Base-by-base conservation (phyloP, 2,888 invertebrate genomes). In the Metopia argyrocephala region DNA sequence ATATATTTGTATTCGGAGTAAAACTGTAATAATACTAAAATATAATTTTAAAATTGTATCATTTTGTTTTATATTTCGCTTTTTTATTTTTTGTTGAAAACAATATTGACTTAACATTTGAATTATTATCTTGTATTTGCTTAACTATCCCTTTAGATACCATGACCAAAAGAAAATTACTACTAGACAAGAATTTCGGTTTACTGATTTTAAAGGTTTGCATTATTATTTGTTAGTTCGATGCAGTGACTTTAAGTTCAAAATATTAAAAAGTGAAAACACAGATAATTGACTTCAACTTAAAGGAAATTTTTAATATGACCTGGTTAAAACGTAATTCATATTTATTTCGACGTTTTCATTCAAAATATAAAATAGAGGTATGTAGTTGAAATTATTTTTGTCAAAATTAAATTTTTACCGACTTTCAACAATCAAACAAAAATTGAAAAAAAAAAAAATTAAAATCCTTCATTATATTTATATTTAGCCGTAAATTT, bases 21-120 rank as follows among this genome's bases (percentile, higher is more conserved):
- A n/a, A n/a, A n/a, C n/a, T 38, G 12, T 38, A 38, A 15, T 38
- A 38, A 38, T 31, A 38, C 15, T 12, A 38, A 15, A 25, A 27
- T 73, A 45, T 57, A 74, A 79, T 74, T 64, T 64, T 48, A 74
- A 57, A 79, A 74, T 69, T 79, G 62, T 74, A 62, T 79, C 62
- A 79, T 64, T 56, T 68, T 50, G 38, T 68, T 25, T 46, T 68
- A n/a, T 57, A 18, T 23, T 59, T 57, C 27, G 38, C 12, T 38
- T 20, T 27, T 57, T 28, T 57, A 7, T 28, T 31, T 31, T 28
- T 6, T 28, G 18, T 9, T 57, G 3, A 18, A 28, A 18, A 48
- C n/a, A 48, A 20, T 48, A 48, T 48, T 48, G 18, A 18, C 18
- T 18, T 6, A 48, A 48, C 20, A 20, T 48, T 20, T 61, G 31